phyloP scores from a whole-genome alignment of 2,113 vertebrate genomes.

The Uropsilus gracilis region DNA sequence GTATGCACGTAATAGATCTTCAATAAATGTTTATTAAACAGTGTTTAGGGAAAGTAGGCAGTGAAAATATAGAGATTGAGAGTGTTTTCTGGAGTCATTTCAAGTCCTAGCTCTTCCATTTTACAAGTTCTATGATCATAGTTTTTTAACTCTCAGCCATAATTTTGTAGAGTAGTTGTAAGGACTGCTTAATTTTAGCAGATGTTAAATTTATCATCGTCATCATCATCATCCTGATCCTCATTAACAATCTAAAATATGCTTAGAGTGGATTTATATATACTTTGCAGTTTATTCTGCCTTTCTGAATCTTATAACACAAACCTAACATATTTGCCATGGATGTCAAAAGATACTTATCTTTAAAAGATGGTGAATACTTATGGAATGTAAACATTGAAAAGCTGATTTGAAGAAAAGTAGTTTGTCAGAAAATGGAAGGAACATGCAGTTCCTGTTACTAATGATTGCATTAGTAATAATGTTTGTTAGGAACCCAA shows the following conservation, averaged over 20 bases:
- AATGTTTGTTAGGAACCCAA: neutral
- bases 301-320: constrained; percentile 2
- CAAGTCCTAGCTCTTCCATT: neutral
- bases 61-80: neutral
- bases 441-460: neutral
- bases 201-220: neutral
- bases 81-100: constrained; percentile 11
- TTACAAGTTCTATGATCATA: neutral
- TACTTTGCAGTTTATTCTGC: constrained; percentile 4
- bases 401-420: neutral
- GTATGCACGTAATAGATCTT: neutral
- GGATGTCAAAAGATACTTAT: neutral
- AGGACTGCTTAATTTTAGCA: neutral
- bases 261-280: neutral
- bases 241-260: neutral
- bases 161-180: neutral
- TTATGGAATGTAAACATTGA: neutral
- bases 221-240: neutral
- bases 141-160: constrained; percentile 24
- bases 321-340: neutral
- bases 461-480: neutral
- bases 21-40: constrained; percentile 13
- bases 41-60: neutral
- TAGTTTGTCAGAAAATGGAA: neutral
- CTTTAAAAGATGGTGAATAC: neutral